Evolutionary conservation across 1,140 invertebrate species (phyloP).

Genomic region (Penaeus indicus): DNA sequence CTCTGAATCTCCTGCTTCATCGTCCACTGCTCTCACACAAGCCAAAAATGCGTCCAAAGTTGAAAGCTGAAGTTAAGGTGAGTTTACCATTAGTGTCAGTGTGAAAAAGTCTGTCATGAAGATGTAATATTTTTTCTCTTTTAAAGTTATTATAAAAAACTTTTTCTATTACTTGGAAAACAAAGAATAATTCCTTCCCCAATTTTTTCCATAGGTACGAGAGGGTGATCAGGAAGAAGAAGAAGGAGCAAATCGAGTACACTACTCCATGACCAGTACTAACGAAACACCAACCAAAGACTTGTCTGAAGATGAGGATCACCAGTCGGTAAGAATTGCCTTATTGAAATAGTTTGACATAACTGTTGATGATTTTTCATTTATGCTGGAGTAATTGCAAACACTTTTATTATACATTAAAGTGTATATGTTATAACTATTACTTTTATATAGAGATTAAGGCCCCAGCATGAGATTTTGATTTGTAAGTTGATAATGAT

Average conservation of each 20-base stretch:
- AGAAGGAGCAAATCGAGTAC: slow-evolving; percentile 18
- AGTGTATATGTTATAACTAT: no score
- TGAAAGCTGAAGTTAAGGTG: slow-evolving; percentile 77
- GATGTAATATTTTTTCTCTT: no score
- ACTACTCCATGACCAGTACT: slow-evolving; percentile 12
- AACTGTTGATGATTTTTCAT: no score
- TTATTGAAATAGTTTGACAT: no score
- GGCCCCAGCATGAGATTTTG: no score
- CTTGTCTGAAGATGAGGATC: slow-evolving; percentile 41
- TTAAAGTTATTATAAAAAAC: no score
- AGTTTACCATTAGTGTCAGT: not conserved
- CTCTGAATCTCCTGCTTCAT: slow-evolving; percentile 67
- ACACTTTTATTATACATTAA: not conserved
- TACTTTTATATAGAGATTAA: no score
- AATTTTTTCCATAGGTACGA: not conserved
- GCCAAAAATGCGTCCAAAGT: slow-evolving; percentile 77
- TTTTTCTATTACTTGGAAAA: no score
- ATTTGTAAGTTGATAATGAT: no score
- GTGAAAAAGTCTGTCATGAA: not conserved
- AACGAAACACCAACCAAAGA: not conserved
- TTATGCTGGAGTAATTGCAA: not conserved
- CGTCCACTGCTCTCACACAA: slow-evolving; percentile 68
- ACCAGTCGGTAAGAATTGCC: slow-evolving; percentile 2
- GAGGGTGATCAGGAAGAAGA: slow-evolving; percentile 50
- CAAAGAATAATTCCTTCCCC: no score